Base-by-base conservation (phyloP, 2,797 vertebrate species). In the Coregonus suidteri region DNA sequence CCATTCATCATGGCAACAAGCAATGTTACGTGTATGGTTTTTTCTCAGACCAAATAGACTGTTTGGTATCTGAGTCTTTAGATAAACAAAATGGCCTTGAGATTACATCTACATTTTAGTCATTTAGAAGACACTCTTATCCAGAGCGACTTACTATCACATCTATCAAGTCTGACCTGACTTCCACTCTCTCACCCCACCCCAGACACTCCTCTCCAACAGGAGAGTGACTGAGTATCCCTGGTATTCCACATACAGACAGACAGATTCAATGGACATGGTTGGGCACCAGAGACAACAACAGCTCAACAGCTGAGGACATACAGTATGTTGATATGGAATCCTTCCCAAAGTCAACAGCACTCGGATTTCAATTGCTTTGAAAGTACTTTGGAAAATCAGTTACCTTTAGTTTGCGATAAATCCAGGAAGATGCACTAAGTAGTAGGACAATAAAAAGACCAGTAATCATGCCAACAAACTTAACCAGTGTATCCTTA, bases 251-350 rank as follows among this genome's bases (percentile, higher is more conserved):
- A 47, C 41, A 47, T 47, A 47, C 41, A 20, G 56, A 62, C 56
- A 54, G 53, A 18, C 54, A 4, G 54, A 53, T 15, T 34, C 31
- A 47, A 47, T 13, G 41, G 56, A 11, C 20, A 47, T 47, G 41
- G 41, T 47, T 47, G 41, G 41, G 41, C 81, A 84, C 77, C 80
- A 84, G 87, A 88, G 86, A 84, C 88, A 84, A 85, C 88, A 91
- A 91, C 91, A 92, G 92, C 91, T 92, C 87, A 91, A 91, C 92
- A 92, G 92, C 91, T 93, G 92, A 89, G 85, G 84, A 88, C 88
- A 80, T 89, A 86, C 1, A 3, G 83, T 90, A 92, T 47, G 41
- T 47, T 47, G 41, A 47, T 47, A 87, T 66, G 79, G 16, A 86
- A 47, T 47, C 9, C 41, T 47, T 47, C 81, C 77, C 87, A 88